These are phyloP conservation scores for Sus scrofa DNA, from an alignment of 2,113 vertebrate species.

Conservation along the genomic window DNA sequence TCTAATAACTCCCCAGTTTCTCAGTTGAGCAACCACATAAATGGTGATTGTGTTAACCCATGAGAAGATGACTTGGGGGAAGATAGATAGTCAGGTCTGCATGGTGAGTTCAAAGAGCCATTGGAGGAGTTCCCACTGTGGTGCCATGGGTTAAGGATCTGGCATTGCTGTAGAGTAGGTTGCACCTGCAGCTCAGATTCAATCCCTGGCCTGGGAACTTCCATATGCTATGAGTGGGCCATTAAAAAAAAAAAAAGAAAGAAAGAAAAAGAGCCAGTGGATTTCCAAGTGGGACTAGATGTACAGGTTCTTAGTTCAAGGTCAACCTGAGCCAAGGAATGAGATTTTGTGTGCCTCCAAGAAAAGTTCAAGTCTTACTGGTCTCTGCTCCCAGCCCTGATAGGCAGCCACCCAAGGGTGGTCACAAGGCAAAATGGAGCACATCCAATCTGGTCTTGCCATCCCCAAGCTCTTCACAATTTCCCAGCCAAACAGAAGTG, in stretches of 20 bases:
- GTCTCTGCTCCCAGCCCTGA: neutral
- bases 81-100: neutral
- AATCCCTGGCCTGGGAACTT: no score
- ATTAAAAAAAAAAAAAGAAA: no score
- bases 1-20: neutral
- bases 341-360: neutral
- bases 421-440: neutral
- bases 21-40: neutral
- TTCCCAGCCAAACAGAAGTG: neutral
- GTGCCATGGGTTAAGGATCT: no score
- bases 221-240: no score
- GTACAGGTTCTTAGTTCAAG: neutral
- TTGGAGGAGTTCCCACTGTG: no score
- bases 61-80: neutral
- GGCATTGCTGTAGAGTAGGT: no score
- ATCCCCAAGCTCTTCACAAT: rapidly evolving
- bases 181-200: no score
- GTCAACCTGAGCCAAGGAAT: neutral
- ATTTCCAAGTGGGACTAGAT: neutral
- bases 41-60: neutral
- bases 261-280: no score
- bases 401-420: neutral
- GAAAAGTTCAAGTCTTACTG: neutral
- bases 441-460: neutral
- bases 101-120: neutral